Percentiles rank a stretch among this genome's conserved stretches.
These are phyloP conservation scores for Carposina sasakii DNA, from an alignment of 1,140 invertebrate genomes.

Conservation along the genomic window DNA sequence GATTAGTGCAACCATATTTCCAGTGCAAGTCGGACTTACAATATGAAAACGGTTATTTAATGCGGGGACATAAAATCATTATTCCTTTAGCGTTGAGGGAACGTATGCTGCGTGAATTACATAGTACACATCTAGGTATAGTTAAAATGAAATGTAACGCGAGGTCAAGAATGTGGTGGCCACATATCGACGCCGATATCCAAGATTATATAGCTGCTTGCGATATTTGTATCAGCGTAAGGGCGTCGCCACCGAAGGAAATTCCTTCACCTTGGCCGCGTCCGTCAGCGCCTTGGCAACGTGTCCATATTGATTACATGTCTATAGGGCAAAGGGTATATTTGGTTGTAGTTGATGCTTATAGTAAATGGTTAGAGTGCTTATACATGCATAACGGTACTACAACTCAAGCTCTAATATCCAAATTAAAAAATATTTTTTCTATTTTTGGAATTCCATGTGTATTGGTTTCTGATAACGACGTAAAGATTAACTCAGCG, in stretches of 20 bases:
- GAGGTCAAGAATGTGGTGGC: slow-evolving; percentile 25
- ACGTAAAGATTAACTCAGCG: slow-evolving; percentile 15
- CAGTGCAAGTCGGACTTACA: slow-evolving; percentile 14
- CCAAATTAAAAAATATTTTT: slow-evolving; percentile 18
- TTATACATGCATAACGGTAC: slow-evolving; percentile 8
- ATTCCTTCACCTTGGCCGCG: slow-evolving; percentile 23
- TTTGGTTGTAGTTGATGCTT: slow-evolving; percentile 14
- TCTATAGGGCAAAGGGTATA: slow-evolving; percentile 13
- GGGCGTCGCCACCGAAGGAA: slow-evolving; percentile 16
- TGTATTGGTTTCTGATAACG: slow-evolving; percentile 15
- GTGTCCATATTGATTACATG: slow-evolving; percentile 33
- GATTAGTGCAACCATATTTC: slow-evolving; percentile 16
- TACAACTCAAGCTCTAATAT: slow-evolving; percentile 10
- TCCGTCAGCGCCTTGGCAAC: slow-evolving; percentile 17
- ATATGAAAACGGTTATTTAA: slow-evolving; percentile 19
- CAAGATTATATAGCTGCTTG: slow-evolving; percentile 19
- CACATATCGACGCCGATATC: slow-evolving; percentile 25
- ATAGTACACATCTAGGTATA: slow-evolving; percentile 17
- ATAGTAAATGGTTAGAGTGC: slow-evolving; percentile 19
- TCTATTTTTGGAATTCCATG: slow-evolving; percentile 15
- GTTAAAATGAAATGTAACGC: slow-evolving; percentile 22
- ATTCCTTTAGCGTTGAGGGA: slow-evolving; percentile 16
- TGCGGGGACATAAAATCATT: slow-evolving; percentile 29
- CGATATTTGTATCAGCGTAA: slow-evolving; percentile 3
- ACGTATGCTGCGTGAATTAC: slow-evolving; percentile 15